phyloP scores from a whole-genome alignment of 2,888 invertebrate species.

The Leptinotarsa rubiginosa region DNA sequence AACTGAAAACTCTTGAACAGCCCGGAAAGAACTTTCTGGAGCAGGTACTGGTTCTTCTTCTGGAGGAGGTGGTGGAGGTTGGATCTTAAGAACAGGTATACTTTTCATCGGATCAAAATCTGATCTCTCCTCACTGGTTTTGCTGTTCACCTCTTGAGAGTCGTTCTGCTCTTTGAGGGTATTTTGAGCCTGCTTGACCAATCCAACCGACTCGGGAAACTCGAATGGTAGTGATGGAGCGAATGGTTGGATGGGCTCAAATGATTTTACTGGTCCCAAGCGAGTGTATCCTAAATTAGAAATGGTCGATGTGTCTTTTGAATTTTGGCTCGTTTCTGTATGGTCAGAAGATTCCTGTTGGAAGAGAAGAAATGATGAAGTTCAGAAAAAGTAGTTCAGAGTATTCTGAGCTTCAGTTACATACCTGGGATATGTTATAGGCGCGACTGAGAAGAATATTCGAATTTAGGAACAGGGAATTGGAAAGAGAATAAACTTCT shows the following conservation, averaged over 20 bases:
- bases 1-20: not conserved
- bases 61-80: not conserved
- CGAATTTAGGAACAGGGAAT: too few relatives aligned
- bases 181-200: constrained; percentile 57
- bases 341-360: not conserved
- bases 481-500: too few relatives aligned
- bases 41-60: not conserved
- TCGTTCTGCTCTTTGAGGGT: constrained; percentile 25
- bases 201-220: constrained; percentile 60
- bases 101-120: not conserved
- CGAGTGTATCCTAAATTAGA: constrained; percentile 45
- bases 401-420: constrained; percentile 9
- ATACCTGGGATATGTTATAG: not conserved
- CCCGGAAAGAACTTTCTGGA: not conserved
- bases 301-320: constrained; percentile 34
- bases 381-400: not conserved
- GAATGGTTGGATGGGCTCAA: constrained; percentile 59
- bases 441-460: not conserved
- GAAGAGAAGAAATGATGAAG: not conserved
- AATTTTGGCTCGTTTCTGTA: not conserved
- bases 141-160: not conserved
- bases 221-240: constrained; percentile 61
- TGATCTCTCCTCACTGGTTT: not conserved
- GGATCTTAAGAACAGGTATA: not conserved
- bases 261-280: constrained; percentile 58